Evolutionary conservation across 2,888 invertebrate species (phyloP).

Genomic region (Morpho achilles): DNA sequence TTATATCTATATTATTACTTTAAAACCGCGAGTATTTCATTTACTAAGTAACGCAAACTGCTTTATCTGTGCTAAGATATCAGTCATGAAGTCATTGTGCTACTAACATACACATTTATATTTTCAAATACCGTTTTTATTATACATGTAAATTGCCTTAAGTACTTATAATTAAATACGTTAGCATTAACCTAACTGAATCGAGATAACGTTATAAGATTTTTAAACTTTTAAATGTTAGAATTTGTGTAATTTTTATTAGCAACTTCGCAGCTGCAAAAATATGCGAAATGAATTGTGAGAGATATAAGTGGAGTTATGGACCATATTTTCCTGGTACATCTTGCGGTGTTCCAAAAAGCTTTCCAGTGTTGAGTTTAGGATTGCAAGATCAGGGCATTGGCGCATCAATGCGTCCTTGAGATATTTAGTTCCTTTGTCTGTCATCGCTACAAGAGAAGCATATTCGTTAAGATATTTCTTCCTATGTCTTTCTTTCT

Average conservation of each 20-base stretch:
- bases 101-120: conserved; percentile 29
- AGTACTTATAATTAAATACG: conserved; percentile 28
- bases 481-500: too few species aligned
- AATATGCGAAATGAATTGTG: too few species aligned
- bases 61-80: conserved; percentile 33
- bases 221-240: conserved; percentile 2
- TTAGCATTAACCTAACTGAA: conserved; percentile 26
- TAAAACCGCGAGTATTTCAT: conserved; percentile 9
- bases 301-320: too few species aligned
- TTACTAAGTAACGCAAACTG: conserved; percentile 29
- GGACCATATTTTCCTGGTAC: too few species aligned
- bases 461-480: too few species aligned
- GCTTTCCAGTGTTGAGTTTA: too few species aligned
- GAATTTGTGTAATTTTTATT: background rate
- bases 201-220: conserved; percentile 15
- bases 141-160: conserved; percentile 27
- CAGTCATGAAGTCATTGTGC: conserved; percentile 35
- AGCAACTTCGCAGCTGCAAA: too few species aligned
- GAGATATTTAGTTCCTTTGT: too few species aligned
- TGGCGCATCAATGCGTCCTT: too few species aligned
- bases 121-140: conserved; percentile 30
- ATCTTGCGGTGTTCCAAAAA: too few species aligned
- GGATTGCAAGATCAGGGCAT: too few species aligned
- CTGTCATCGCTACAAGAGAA: too few species aligned
- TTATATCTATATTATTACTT: conserved; percentile 4